These are phyloP conservation scores for Cherax quadricarinatus DNA, from an alignment of 1,140 invertebrate genomes.

Conservation along the genomic window DNA sequence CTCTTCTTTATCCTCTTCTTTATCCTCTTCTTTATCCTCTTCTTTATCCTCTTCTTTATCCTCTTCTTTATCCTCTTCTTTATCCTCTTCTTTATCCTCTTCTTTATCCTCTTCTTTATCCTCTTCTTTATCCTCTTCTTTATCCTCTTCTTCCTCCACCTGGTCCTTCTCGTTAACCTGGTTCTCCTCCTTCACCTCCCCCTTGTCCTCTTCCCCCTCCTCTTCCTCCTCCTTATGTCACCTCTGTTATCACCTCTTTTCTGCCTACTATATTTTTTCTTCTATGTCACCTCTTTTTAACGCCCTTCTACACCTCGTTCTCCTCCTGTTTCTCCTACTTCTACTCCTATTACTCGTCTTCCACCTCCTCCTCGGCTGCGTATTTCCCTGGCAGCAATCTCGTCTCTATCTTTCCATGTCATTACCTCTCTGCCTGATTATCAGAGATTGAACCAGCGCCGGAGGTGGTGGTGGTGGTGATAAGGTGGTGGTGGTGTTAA, in stretches of 20 bases:
- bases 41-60: not conserved
- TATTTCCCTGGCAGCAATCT: not conserved
- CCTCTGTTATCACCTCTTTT: not conserved
- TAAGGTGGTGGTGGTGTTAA: too few species aligned
- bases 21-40: not conserved
- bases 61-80: not conserved
- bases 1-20: not conserved
- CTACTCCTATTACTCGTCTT: not conserved
- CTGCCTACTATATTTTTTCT: not conserved
- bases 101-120: not conserved
- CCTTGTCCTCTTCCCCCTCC: not conserved
- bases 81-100: not conserved
- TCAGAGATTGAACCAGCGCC: not conserved
- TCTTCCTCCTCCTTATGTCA: not conserved
- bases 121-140: not conserved
- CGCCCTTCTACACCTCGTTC: not conserved
- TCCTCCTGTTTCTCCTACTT: not conserved
- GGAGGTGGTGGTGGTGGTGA: not conserved
- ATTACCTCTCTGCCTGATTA: not conserved
- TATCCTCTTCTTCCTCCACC: not conserved
- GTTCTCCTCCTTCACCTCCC: not conserved
- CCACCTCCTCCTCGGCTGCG: not conserved
- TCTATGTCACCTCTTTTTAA: not conserved
- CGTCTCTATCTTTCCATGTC: not conserved
- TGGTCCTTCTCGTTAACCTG: not conserved